Conservation (phyloP, 2,888 invertebrate species). For the Orchestes rusci region DNA sequence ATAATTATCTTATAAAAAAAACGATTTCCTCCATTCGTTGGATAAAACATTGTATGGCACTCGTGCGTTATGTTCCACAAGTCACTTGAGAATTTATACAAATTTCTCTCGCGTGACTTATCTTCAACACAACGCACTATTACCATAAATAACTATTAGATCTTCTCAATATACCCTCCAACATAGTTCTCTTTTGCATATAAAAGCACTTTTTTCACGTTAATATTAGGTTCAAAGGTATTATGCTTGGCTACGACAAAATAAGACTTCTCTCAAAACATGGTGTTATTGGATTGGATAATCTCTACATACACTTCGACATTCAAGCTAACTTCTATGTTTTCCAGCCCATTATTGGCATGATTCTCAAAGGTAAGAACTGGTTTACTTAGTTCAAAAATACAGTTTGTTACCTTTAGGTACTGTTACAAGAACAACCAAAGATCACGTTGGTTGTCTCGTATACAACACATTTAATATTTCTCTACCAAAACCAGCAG, state of each 20-base stretch:
- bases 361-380: constrained; percentile 48
- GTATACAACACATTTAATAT: constrained; percentile 66
- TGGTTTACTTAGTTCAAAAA: not conserved
- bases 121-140: too few species aligned
- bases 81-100: too few species aligned
- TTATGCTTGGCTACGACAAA: constrained; percentile 60
- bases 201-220: too few species aligned
- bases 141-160: too few species aligned
- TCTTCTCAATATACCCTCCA: not conserved
- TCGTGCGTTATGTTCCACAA: too few species aligned
- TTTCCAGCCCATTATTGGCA: constrained; percentile 57
- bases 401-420: constrained; percentile 8
- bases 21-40: too few species aligned
- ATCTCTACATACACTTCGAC: constrained; percentile 57
- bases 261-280: constrained; percentile 51
- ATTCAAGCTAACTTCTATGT: constrained; percentile 64
- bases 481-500: constrained; percentile 50
- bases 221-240: constrained; percentile 54
- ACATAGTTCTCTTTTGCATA: constrained; percentile 1
- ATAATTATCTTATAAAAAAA: too few species aligned
- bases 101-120: too few species aligned
- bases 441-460: constrained; percentile 59
- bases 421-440: constrained; percentile 59
- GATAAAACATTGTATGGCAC: too few species aligned
- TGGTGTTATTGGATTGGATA: constrained; percentile 56